Percentiles rank a stretch among this genome's conserved stretches.
Evolutionary conservation across 2,888 invertebrate species (phyloP).

Genomic region (Camponotus fellah): DNA sequence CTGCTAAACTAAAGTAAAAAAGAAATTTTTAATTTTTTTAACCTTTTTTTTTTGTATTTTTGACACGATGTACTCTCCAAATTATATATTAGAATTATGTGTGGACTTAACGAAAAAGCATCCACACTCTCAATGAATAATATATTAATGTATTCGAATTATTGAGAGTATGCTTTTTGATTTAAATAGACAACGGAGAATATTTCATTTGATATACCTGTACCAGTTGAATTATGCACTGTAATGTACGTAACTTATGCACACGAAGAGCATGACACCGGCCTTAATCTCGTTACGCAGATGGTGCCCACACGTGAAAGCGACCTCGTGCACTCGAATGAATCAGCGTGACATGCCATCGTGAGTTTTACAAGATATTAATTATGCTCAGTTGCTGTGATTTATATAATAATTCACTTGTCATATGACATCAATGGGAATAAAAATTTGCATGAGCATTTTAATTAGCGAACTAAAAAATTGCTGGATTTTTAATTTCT

Average conservation of each 20-base stretch:
- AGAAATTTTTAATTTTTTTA: neutral
- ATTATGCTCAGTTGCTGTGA: constrained; percentile 63
- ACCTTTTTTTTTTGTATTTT: too few species aligned
- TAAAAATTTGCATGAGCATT: constrained; percentile 73
- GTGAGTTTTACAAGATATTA: constrained; percentile 73
- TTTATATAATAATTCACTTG: constrained; percentile 64
- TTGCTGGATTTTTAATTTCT: neutral
- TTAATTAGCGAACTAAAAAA: constrained; percentile 72
- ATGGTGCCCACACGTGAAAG: constrained; percentile 30
- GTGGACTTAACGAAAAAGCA: neutral
- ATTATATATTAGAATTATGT: neutral
- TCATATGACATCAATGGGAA: constrained; percentile 69
- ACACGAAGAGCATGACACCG: constrained; percentile 16
- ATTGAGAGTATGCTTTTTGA: too few species aligned
- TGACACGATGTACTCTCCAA: too few species aligned
- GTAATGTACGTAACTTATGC: constrained; percentile 3
- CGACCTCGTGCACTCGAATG: constrained; percentile 36
- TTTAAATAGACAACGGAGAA: neutral
- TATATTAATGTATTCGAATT: constrained; percentile 21
- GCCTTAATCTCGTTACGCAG: constrained; percentile 47
- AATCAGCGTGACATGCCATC: constrained; percentile 52
- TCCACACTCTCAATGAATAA: neutral
- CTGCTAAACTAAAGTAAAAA: neutral
- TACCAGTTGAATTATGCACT: constrained; percentile 18
- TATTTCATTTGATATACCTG: constrained; percentile 23